Conservation (phyloP, 1,140 invertebrate genomes). For the Oncopeltus fasciatus region DNA sequence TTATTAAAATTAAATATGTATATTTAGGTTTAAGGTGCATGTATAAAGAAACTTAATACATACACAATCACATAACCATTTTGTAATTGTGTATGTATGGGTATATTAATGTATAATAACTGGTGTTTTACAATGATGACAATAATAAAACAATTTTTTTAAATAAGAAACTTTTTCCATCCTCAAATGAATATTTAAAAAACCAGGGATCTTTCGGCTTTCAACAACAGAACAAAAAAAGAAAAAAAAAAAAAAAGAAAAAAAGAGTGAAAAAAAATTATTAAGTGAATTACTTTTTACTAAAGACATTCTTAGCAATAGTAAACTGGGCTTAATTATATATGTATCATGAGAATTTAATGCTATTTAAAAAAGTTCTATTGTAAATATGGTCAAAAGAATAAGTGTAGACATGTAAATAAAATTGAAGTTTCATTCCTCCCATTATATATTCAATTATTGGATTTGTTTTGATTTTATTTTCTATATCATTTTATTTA, state of each 20-base stretch:
- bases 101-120: conserved; percentile 10
- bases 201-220: conserved; percentile 4
- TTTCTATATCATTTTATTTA: conserved; percentile 2
- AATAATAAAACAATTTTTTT: background rate
- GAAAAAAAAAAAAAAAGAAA: background rate
- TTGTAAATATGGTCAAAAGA: background rate
- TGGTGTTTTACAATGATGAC: conserved; percentile 15
- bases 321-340: background rate
- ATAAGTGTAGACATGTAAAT: conserved; percentile 2
- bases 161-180: conserved; percentile 2
- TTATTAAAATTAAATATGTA: background rate
- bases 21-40: conserved; percentile 6
- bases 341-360: background rate
- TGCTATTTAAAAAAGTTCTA: background rate
- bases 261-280: background rate
- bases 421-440: conserved; percentile 13
- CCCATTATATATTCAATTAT: conserved; percentile 4
- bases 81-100: conserved; percentile 11
- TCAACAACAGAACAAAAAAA: background rate
- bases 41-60: background rate
- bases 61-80: too few species aligned
- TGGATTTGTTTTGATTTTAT: background rate
- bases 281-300: background rate
- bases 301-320: background rate
- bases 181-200: background rate